Evolutionary conservation across 2,113 vertebrate species (phyloP), one percentile per base, ranked within the genome.

Genomic region (Mandrillus leucophaeus): DNA sequence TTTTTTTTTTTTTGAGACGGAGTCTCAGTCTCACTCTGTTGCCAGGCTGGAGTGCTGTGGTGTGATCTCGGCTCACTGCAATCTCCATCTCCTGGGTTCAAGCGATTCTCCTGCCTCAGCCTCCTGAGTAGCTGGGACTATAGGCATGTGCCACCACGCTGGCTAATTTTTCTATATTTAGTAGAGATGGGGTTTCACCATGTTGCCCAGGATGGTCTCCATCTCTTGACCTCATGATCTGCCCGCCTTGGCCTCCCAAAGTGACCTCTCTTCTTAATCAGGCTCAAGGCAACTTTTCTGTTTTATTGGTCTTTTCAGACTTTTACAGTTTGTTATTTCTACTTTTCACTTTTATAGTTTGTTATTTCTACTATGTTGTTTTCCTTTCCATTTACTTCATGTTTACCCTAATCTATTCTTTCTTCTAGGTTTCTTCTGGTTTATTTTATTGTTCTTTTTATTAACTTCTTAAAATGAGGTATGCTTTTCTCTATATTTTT

Each of bases 401-500:
- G 35, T 40, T 88, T 78, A 45, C 2, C 11, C 87, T 64, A 64
- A 70, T 30, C 9, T 79, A 61, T 75, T 79, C 50, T 94, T 25
- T 83, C 50, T 87, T 87, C 1, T 4, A 48, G 38, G 18, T 78
- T 93, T 95, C 9, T n/a, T 84, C 79, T 79, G 35, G 2, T 73
- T 93, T 84, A 75, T 81, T 61, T 78, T 86, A 86, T 68, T 68
- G 5, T 73, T 68, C 8, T 82, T 78, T 96, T 38, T 45, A 87
- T 93, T 93, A 55, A 84, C 35, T 84, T 90, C 38, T 95, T 38
- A 87, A 90, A 59, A 70, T 93, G 18, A 87, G 61, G 2, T 55
- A 23, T 9, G 11, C 48, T 18, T 93, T 95, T 90, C 2, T 48
- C 45, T 72, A 40, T 50, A 68, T 45, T 93, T 87, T 73, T 52